These are phyloP conservation scores for Megalurothrips usitatus DNA, from an alignment of 2,888 invertebrate species.

Conservation along the genomic window DNA sequence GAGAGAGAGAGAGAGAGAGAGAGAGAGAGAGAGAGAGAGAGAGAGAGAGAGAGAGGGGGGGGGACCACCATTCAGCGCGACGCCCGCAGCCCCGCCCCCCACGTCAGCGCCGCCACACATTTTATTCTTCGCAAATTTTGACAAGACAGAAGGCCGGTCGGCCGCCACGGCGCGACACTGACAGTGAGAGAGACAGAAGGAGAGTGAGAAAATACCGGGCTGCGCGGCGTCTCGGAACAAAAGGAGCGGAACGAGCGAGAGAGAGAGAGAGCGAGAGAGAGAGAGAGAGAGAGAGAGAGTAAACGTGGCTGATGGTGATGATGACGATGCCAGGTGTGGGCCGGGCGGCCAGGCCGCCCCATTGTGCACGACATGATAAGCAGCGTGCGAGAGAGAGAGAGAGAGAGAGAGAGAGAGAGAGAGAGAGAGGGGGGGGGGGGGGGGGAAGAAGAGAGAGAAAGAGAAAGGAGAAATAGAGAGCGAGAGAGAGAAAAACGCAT, in stretches of 20 bases:
- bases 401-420: background rate
- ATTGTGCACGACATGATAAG: conserved; percentile 17
- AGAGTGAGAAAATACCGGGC: conserved; percentile 27
- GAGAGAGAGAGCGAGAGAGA: background rate
- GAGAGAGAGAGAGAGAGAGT: no score
- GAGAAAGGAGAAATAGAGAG: background rate
- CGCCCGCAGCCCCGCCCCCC: no score
- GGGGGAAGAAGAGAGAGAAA: background rate
- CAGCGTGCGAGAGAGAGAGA: background rate
- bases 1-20: no score
- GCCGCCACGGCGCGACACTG: background rate
- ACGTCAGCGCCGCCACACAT: no score
- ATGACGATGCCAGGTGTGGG: background rate
- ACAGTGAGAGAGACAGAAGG: conserved; percentile 25
- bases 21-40: no score
- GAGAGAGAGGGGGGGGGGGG: background rate
- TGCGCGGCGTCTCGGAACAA: background rate
- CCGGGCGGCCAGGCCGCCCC: background rate
- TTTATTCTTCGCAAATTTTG: no score
- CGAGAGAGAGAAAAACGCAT: background rate
- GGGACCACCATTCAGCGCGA: no score
- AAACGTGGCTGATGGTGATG: no score
- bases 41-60: no score
- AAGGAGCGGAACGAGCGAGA: conserved; percentile 29
- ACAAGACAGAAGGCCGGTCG: no score